Conservation (phyloP, 2,888 invertebrate species). For the Torymus aiolomorphi region DNA sequence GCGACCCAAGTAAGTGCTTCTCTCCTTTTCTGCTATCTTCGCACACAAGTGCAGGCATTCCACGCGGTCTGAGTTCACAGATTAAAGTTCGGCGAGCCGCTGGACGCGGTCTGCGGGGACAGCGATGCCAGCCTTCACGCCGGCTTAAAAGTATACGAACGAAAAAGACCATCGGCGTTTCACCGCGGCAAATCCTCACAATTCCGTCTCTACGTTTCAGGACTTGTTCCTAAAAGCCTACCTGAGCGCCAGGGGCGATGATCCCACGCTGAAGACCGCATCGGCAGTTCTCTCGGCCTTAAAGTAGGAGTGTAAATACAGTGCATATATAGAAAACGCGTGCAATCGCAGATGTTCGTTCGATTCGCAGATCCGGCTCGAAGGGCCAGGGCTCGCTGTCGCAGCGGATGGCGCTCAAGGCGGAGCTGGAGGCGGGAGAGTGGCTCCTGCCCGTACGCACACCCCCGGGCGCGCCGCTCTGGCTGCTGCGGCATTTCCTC, state of each 20-base stretch:
- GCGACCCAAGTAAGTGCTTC: conserved; percentile 36
- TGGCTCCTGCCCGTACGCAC: conserved; percentile 56
- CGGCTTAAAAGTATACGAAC: conserved; percentile 36
- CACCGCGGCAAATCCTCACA: neutral
- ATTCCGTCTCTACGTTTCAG: conserved; percentile 18
- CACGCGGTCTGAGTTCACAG: conserved; percentile 16
- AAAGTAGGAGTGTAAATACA: conserved; percentile 14
- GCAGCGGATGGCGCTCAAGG: conserved; percentile 51
- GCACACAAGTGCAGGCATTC: neutral
- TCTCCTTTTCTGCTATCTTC: no score
- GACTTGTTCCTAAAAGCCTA: conserved; percentile 57
- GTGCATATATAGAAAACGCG: neutral
- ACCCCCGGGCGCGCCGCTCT: conserved; percentile 57
- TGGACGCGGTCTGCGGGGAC: conserved; percentile 25
- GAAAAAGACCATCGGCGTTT: neutral
- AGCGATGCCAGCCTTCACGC: conserved; percentile 9
- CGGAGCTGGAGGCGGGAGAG: conserved; percentile 53
- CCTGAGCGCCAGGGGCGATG: conserved; percentile 44
- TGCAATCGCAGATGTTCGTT: neutral
- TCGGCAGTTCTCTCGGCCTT: conserved; percentile 36
- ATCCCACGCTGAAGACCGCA: neutral
- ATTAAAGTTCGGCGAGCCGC: conserved; percentile 46
- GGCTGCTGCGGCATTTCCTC: conserved; percentile 59
- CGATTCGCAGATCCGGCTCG: conserved; percentile 46
- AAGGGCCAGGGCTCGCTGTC: conserved; percentile 55